Percentiles rank a stretch among this genome's conserved stretches.
Evolutionary conservation across 1,140 invertebrate genomes (phyloP).

Genomic region (Melanaphis sacchari): DNA sequence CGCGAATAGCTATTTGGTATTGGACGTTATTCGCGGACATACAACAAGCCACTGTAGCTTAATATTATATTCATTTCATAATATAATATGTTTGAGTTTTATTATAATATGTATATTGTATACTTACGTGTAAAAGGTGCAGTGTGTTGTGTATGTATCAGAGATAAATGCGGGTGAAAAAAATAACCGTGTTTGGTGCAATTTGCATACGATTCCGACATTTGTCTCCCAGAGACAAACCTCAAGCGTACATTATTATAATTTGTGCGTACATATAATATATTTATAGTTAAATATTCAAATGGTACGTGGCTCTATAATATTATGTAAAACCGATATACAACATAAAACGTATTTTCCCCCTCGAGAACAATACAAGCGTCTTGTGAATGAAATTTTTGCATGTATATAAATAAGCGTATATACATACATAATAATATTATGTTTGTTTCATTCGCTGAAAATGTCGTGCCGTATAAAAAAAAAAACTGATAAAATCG

Average conservation of each 20-base stretch:
- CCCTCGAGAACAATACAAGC: neutral
- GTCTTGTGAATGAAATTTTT: neutral
- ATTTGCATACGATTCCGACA: constrained; percentile 12
- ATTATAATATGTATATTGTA: neutral
- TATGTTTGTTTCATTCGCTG: neutral
- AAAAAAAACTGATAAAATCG: neutral
- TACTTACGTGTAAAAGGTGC: neutral
- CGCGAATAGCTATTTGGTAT: neutral
- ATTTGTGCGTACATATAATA: neutral
- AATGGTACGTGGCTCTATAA: constrained; percentile 2
- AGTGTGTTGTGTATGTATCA: neutral
- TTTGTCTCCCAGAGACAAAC: constrained; percentile 17
- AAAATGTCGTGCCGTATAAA: neutral
- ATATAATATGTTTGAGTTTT: neutral
- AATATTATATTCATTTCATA: neutral
- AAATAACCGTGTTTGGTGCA: neutral
- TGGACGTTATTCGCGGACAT: neutral
- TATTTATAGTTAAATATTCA: constrained; percentile 36
- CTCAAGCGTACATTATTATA: neutral
- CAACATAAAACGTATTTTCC: neutral
- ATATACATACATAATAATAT: neutral
- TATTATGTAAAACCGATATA: constrained; percentile 21
- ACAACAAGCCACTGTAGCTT: neutral
- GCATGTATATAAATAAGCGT: neutral
- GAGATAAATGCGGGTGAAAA: neutral